Evolutionary conservation across 2,797 vertebrate genomes (phyloP), one percentile per base, ranked within the genome.

Genomic region (Catamblyrhynchus diadema): DNA sequence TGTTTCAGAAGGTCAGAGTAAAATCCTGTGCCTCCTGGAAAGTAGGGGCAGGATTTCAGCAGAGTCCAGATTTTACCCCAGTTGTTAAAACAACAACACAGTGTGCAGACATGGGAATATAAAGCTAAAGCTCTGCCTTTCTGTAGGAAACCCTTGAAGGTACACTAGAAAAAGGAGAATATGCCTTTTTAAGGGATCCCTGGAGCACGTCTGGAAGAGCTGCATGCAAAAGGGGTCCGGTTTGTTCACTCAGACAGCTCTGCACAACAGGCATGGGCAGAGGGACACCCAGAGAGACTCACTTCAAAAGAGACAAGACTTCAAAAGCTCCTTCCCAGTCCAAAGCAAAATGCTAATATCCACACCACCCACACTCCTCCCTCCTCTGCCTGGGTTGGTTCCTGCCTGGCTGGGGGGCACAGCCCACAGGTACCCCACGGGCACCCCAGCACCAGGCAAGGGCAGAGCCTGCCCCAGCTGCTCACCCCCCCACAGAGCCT

Each of bases 251-350:
- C 33, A 12, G 50, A 56, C 0, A 0, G 50, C 74, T 61, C 71
- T 14, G 23, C 12, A 15, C 0, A 3, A 74, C 85, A 50, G 32
- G 61, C 61, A 73, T 0, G 1, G 85, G 57, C 67, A 70, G 27
- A 89, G 53, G 59, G 62, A 65, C 45, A 77, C 50, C 54, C 79
- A 57, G 50, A 78, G 56, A 82, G 32, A 74, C 16, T 65, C 39
- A 78, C 79, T 93, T 95, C 90, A 96, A 95, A 95, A 50, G 89
- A 83, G 20, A 50, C 0, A 28, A 28, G 50, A 94, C 94, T 94
- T 96, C 95, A 95, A 95, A 96, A 90, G 94, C 91, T 90, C 30
- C 69, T 54, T 89, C 79, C 32, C 1, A 3, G 53, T 16, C 57
- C 91, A 91, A 82, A 89, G 79, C 60, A 41, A 73, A 85, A 95